Conservation (phyloP, 2,888 invertebrate genomes). For the Odontocolon sp. region DNA sequence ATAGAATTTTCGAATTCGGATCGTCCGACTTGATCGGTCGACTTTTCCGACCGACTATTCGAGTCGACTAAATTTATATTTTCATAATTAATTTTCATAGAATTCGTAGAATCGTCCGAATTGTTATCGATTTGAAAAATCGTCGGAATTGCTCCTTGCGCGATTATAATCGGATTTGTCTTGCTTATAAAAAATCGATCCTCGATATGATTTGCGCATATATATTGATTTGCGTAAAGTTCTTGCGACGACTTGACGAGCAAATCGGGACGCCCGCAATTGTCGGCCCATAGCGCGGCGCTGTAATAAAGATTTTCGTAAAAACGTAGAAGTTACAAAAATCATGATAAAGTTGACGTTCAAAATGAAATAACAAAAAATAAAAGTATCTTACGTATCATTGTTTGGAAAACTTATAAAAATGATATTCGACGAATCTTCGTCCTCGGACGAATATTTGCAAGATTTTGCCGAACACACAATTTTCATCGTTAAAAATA, state of each 20-base stretch:
- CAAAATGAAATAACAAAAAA: background rate
- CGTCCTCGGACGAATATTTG: conserved; percentile 67
- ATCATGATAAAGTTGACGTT: background rate
- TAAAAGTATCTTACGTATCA: conserved; percentile 62
- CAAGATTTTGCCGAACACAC: conserved; percentile 66
- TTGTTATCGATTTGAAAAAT: conserved; percentile 47
- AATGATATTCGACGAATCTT: conserved; percentile 65
- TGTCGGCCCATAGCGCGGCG: conserved; percentile 67
- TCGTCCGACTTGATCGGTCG: background rate
- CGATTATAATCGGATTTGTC: conserved; percentile 62
- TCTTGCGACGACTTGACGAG: conserved; percentile 66
- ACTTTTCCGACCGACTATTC: background rate
- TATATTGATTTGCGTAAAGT: conserved; percentile 67
- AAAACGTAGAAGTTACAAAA: background rate
- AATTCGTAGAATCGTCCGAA: background rate
- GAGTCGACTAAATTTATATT: conserved; percentile 22
- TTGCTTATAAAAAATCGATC: conserved; percentile 68
- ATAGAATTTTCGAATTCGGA: no score
- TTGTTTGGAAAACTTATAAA: conserved; percentile 70
- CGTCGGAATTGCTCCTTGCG: conserved; percentile 66
- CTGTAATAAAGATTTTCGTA: conserved; percentile 47
- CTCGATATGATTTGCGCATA: conserved; percentile 71
- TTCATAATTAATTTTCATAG: conserved; percentile 35
- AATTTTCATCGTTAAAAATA: conserved; percentile 59
- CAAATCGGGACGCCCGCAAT: conserved; percentile 68